Conservation (phyloP, 2,888 invertebrate species). For the Epistrophe eligans region DNA sequence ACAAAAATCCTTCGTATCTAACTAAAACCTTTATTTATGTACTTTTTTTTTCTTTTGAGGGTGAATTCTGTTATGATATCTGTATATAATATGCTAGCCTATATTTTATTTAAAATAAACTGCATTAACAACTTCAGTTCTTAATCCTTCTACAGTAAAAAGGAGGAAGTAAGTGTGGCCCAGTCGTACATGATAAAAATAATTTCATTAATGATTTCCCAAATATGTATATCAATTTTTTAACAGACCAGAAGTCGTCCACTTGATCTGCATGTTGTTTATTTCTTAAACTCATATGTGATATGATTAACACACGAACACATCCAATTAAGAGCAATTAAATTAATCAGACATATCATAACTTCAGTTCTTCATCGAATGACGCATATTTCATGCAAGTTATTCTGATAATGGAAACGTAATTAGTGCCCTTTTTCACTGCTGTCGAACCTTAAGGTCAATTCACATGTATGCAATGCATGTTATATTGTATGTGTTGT, state of each 20-base stretch:
- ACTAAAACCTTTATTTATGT: no score
- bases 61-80: no score
- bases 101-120: no score
- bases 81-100: no score
- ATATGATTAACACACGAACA: constrained; percentile 28
- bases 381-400: constrained; percentile 55
- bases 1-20: no score
- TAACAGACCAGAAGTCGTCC: neutral
- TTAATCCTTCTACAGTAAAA: neutral
- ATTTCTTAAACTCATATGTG: constrained; percentile 2
- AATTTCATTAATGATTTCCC: neutral
- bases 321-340: constrained; percentile 72
- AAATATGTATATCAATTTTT: neutral
- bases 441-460: constrained; percentile 64
- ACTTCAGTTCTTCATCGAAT: constrained; percentile 33
- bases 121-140: neutral
- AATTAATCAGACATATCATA: constrained; percentile 71
- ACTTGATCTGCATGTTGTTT: neutral
- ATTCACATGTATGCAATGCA: neutral
- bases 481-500: neutral
- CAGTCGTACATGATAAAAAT: neutral
- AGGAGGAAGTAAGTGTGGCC: neutral
- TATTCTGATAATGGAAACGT: constrained; percentile 64
- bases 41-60: no score
- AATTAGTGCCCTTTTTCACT: constrained; percentile 65